These are phyloP conservation scores for Rhorus exstirpatorius DNA, from an alignment of 2,888 invertebrate species.

Conservation along the genomic window DNA sequence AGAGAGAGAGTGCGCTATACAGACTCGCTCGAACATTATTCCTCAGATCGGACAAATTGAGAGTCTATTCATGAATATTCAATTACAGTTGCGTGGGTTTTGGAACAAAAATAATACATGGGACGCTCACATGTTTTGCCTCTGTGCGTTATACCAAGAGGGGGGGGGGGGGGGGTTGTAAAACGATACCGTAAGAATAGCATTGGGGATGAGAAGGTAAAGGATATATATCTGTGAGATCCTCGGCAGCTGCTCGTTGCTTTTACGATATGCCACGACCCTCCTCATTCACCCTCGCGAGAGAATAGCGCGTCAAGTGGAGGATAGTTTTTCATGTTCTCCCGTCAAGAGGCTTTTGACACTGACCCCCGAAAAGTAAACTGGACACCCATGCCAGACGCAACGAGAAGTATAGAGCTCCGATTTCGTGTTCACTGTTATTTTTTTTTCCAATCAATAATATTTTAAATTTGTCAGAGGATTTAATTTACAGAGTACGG, in stretches of 20 bases:
- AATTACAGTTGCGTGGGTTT: constrained; percentile 1
- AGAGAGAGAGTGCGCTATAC: too few relatives aligned
- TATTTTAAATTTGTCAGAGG: constrained; percentile 18
- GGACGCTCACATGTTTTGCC: neutral
- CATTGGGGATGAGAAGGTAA: constrained; percentile 32
- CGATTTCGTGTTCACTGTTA: constrained; percentile 12
- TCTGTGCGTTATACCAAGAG: constrained; percentile 1
- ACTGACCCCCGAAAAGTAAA: constrained; percentile 42
- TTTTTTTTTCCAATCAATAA: constrained; percentile 39
- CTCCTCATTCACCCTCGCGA: constrained; percentile 46
- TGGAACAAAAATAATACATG: neutral
- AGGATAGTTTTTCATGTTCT: constrained; percentile 57
- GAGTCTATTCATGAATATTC: constrained; percentile 6
- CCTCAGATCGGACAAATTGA: neutral
- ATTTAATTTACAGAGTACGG: constrained; percentile 14
- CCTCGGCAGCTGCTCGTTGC: constrained; percentile 54
- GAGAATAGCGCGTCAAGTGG: constrained; percentile 59
- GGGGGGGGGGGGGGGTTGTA: constrained; percentile 14
- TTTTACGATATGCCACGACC: constrained; percentile 42
- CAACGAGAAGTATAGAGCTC: neutral
- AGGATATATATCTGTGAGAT: constrained; percentile 62
- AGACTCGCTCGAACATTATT: too few relatives aligned
- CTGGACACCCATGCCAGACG: constrained; percentile 3
- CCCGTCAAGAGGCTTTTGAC: constrained; percentile 63
- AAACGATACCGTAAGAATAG: constrained; percentile 42